Evolutionary conservation across 2,113 vertebrate species (phyloP).

Genomic region (Micronycteris hirsuta): DNA sequence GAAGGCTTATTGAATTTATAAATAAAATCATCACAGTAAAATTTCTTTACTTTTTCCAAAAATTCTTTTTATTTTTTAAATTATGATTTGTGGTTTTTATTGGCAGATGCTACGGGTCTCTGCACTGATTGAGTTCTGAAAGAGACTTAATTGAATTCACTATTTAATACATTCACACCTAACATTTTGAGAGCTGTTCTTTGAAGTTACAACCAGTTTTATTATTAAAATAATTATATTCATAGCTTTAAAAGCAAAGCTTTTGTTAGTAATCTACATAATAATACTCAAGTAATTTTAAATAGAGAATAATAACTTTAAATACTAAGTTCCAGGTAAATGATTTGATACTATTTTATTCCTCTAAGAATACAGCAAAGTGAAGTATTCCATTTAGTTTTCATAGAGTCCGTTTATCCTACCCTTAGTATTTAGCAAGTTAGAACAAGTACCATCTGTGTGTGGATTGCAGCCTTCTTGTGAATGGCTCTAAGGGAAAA

Average conservation of each 20-base stretch:
- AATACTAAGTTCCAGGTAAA: not conserved
- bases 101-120: not conserved
- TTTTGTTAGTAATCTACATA: not conserved
- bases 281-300: not conserved
- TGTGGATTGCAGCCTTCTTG: not conserved
- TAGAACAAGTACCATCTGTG: not conserved
- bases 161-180: not conserved
- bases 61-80: not conserved
- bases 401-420: not conserved
- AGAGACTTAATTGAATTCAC: not conserved
- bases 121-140: not conserved
- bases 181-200: not conserved
- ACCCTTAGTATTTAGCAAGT: not conserved
- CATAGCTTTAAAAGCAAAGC: not conserved
- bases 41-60: not conserved
- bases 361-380: not conserved
- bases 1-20: not conserved
- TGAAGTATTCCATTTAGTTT: not conserved
- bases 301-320: slow-evolving; percentile 21
- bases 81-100: not conserved
- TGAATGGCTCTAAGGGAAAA: too few species aligned
- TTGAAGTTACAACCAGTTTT: not conserved
- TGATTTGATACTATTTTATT: not conserved
- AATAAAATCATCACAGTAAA: not conserved
- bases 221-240: slow-evolving; percentile 8